Evolutionary conservation across 2,113 vertebrate genomes (phyloP).

Genomic region (Falco punctatus): DNA sequence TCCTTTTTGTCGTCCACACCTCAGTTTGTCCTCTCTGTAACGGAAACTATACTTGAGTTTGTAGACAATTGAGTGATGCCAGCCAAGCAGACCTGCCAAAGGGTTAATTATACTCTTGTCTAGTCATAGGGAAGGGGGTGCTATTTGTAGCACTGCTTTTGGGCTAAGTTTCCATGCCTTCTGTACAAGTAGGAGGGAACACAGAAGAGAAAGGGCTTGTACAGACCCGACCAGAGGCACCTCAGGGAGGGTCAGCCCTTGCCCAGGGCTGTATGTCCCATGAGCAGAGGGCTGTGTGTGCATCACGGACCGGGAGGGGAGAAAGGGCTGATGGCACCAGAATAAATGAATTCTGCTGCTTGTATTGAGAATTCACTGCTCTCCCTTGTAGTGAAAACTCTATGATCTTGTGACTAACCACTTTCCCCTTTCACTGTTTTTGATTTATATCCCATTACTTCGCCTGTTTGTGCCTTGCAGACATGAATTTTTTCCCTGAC

Average conservation of each 20-base stretch:
- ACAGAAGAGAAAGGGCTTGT: background rate
- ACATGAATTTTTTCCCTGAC: constrained; percentile 74
- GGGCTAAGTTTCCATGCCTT: background rate
- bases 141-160: background rate
- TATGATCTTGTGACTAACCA: constrained; percentile 68
- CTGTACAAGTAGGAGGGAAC: background rate
- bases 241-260: background rate
- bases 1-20: background rate
- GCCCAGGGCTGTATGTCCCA: background rate
- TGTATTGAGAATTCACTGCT: constrained; percentile 61
- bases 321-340: background rate
- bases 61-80: background rate
- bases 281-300: too few species aligned
- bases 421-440: constrained; percentile 73
- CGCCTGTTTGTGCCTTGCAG: constrained; percentile 71
- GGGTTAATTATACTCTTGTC: background rate
- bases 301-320: accelerated
- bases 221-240: background rate
- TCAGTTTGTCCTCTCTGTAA: background rate
- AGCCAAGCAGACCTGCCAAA: background rate
- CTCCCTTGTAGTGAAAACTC: constrained; percentile 67
- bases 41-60: background rate
- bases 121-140: background rate
- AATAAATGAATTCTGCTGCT: constrained; percentile 39
- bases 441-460: constrained; percentile 79